These are phyloP conservation scores for Catotricha subobsoleta DNA, from an alignment of 2,888 invertebrate species.

Conservation along the genomic window DNA sequence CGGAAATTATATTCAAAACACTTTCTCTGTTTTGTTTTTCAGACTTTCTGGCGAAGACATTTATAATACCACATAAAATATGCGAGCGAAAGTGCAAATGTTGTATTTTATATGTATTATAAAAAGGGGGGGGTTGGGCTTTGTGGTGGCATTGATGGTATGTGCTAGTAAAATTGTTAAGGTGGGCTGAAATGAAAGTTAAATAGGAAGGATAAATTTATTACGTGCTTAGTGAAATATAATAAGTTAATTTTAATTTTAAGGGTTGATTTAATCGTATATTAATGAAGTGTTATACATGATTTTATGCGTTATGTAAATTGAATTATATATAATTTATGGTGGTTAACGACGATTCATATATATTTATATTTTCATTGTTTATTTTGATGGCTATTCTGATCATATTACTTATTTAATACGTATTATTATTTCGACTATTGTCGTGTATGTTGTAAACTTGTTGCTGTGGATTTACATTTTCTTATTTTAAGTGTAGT, in stretches of 20 bases:
- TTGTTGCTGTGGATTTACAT: no score
- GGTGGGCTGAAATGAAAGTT: neutral
- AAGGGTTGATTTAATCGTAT: conserved; percentile 3
- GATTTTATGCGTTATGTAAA: neutral
- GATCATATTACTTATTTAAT: no score
- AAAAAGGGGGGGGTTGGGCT: no score
- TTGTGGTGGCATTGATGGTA: no score
- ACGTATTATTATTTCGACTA: no score
- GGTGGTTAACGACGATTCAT: no score
- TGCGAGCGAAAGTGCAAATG: conserved; percentile 1
- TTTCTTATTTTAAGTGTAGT: no score
- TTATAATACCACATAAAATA: neutral
- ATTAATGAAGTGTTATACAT: conserved; percentile 3
- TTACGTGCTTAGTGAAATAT: conserved; percentile 3
- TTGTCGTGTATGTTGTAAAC: no score
- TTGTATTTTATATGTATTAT: no score
- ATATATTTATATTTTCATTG: no score
- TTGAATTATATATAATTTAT: no score
- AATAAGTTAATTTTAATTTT: conserved; percentile 4
- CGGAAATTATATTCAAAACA: conserved; percentile 4
- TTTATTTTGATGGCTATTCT: no score
- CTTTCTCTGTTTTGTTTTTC: conserved; percentile 3
- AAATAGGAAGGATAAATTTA: conserved; percentile 3
- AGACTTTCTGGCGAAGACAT: conserved; percentile 1
- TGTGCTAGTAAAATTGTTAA: neutral